Evolutionary conservation across 1,140 invertebrate species (phyloP).

Genomic region (Maconellicoccus hirsutus): DNA sequence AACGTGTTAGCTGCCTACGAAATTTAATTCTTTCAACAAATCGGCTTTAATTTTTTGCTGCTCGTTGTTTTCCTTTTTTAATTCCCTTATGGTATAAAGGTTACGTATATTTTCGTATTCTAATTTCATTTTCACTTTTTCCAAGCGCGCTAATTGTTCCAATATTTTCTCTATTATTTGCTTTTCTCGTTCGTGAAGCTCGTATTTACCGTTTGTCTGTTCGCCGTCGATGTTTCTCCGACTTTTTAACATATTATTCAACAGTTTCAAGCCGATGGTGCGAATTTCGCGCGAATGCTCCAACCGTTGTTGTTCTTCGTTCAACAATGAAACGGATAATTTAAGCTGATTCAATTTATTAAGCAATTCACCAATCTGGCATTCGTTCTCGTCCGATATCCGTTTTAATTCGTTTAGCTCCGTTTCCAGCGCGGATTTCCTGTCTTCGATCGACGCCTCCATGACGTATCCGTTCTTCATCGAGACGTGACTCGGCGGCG

Average conservation of each 20-base stretch:
- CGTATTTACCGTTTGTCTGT: not conserved
- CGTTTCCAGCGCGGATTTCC: not conserved
- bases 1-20: not conserved
- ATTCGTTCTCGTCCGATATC: not conserved
- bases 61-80: not conserved
- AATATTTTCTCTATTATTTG: constrained; percentile 12
- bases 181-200: not conserved
- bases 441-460: not conserved
- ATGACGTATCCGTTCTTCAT: not conserved
- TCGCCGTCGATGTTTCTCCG: not conserved
- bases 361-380: not conserved
- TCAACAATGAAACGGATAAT: not conserved
- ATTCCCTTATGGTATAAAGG: constrained; percentile 3
- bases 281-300: not conserved
- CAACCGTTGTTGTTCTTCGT: not conserved
- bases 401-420: not conserved
- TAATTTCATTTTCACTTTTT: constrained; percentile 11
- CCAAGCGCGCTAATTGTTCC: not conserved
- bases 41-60: not conserved
- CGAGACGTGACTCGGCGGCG: not conserved
- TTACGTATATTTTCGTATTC: constrained; percentile 15
- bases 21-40: not conserved
- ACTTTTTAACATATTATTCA: not conserved
- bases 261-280: not conserved
- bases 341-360: not conserved